Evolutionary conservation across 2,113 vertebrate species (phyloP).

Genomic region (Hippocampus comes): DNA sequence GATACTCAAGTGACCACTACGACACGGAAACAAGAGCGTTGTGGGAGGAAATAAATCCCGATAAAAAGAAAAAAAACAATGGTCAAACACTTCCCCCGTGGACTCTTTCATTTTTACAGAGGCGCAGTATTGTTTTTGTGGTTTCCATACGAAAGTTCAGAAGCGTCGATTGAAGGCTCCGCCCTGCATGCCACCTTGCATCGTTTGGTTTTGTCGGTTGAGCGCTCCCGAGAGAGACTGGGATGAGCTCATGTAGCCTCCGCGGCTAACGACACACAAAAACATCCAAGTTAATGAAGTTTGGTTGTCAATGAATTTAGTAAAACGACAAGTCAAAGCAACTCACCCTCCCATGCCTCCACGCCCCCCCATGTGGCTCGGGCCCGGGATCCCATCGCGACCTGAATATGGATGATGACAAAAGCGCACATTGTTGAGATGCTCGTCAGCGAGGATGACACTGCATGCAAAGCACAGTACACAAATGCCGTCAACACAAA

Average conservation of each 20-base stretch:
- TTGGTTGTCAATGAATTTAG: not conserved
- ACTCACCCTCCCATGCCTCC: slow-evolving; percentile 82
- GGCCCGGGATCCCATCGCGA: slow-evolving; percentile 77
- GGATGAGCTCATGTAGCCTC: slow-evolving; percentile 78
- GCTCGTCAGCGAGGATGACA: not conserved
- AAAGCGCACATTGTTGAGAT: not conserved
- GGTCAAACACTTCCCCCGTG: not conserved
- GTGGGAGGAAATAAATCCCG: not conserved
- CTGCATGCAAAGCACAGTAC: no score
- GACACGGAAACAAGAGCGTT: slow-evolving; percentile 6
- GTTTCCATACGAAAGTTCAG: slow-evolving; percentile 36
- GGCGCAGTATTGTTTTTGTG: not conserved
- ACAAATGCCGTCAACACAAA: no score
- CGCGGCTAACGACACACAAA: slow-evolving; percentile 62
- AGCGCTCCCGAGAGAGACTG: slow-evolving; percentile 73
- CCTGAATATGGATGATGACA: slow-evolving; percentile 50
- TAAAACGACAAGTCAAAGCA: not conserved
- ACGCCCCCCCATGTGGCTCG: slow-evolving; percentile 74
- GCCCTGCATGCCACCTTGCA: slow-evolving; percentile 76
- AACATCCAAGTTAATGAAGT: not conserved
- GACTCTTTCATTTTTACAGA: slow-evolving; percentile 14
- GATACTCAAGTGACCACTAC: slow-evolving; percentile 23
- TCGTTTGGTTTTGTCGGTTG: slow-evolving; percentile 74
- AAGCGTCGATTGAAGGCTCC: slow-evolving; percentile 78
- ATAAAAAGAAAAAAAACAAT: slow-evolving; percentile 7